Evolutionary conservation across 2,888 invertebrate species (phyloP), one percentile per base, ranked within the genome.

Genomic region (Pyrocoelia pectoralis): DNA sequence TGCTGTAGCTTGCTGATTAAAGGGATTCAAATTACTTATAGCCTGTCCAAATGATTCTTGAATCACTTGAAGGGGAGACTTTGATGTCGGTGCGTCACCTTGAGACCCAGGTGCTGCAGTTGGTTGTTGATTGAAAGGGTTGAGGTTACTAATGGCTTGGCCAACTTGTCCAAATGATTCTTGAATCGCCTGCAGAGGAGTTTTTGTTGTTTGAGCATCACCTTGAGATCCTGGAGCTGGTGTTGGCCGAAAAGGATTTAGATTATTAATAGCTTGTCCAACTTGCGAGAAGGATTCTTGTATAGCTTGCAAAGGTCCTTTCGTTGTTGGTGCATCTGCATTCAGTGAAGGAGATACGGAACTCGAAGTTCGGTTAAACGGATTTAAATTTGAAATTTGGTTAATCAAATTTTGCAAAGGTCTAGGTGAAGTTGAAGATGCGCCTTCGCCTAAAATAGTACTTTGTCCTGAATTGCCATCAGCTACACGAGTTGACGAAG

Each of bases 121-220:
- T 24, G 66, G 49, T 17, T 51, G 56, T 17, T 14, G 52, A 52
- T 65, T 64, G 41, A 72, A 72, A 9, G 70, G 69, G 59, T 67
- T 67, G 1, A 63, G 61, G 57, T 58, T 59, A n/a, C 38, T 53
- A 13, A 68, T 50, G 14, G 65, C 52, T 24, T 54, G 51, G 13
- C 65, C 60, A 10, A 68, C 57, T 29, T 66, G 62, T 57, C 56
- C 66, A 10, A 58, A 53, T 1, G 56, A 58, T 33, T 55, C 61
- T 54, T 69, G 69, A 57, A 69, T 55, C n/a, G 61, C 54, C 51
- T 67, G 67, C 0, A 65, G 17, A 8, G 68, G 63, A 18, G 38
- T 10, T 18, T 53, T 56, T 17, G 61, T 55, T 24, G 64, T 61
- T 49, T 65, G 12, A 19, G 60, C 65, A 29, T 71, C 71, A 46